Percentiles rank a stretch among this genome's conserved stretches.
Evolutionary conservation across 2,888 invertebrate species (phyloP).

Genomic region (Andrena trimmerana): DNA sequence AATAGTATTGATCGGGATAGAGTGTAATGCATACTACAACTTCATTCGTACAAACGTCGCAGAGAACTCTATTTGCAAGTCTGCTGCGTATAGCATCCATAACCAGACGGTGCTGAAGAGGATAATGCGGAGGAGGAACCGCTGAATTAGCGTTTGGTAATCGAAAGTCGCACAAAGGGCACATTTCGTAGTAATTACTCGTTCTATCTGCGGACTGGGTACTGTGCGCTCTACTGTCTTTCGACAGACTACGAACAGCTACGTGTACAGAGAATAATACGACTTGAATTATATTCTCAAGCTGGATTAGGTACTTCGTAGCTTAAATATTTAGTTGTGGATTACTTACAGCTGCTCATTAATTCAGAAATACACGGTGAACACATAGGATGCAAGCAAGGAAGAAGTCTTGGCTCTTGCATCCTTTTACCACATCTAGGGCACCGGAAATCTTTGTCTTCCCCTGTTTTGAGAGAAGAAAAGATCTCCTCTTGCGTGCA

Average conservation of each 20-base stretch:
- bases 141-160: constrained; percentile 70
- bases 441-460: constrained; percentile 66
- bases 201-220: background rate
- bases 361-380: constrained; percentile 78
- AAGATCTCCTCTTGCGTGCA: constrained; percentile 13
- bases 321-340: background rate
- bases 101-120: constrained; percentile 80
- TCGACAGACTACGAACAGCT: constrained; percentile 29
- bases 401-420: constrained; percentile 81
- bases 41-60: constrained; percentile 80
- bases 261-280: background rate
- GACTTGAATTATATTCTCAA: background rate
- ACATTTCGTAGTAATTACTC: constrained; percentile 68
- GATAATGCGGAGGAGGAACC: constrained; percentile 81
- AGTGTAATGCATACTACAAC: constrained; percentile 72
- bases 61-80: constrained; percentile 77
- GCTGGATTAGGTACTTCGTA: background rate
- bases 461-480: constrained; percentile 6
- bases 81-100: constrained; percentile 78
- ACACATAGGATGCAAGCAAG: constrained; percentile 82
- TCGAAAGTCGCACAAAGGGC: constrained; percentile 80
- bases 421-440: constrained; percentile 79
- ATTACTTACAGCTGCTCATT: constrained; percentile 63
- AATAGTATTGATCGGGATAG: background rate
- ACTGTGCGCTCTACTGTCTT: background rate